Base-by-base conservation (phyloP, 2,113 vertebrate genomes). In the Vulpes vulpes region DNA sequence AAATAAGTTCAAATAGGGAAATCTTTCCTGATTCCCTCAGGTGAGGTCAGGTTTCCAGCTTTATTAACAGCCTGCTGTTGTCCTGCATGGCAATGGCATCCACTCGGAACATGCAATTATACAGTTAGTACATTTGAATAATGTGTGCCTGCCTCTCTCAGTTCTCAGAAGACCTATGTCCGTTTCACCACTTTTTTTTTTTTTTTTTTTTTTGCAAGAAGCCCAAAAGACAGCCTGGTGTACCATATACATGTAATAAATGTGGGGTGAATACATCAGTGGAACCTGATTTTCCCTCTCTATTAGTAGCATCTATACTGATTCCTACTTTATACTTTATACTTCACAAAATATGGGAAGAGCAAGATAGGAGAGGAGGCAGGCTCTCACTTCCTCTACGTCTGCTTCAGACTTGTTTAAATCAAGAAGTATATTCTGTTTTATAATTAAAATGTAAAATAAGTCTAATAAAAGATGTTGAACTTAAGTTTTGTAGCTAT, bases 361-460 rank as follows among this genome's bases (percentile, higher is more conserved):
- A 93, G 8, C 15, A 64, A 85, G 1, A 11, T 10, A 22, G 1
- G 16, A 80, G 38, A 86, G 49, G 60, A 80, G 14, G 43, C 62
- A 84, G 64, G n/a, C 11, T 89, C 3, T 69, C 3, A 85, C 73
- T 80, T 83, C n/a, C 43, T 27, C 19, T 19, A 17, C 51, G 11
- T 65, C n/a, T 80, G 15, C 11, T 87, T 62, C n/a, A 60, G 57
- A 90, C 10, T 78, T 74, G 67, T n/a, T 19, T 1, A 51, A 30
- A 38, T 38, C 8, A 78, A 32, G 25, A 85, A 74, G 43, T 92
- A n/a, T 23, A 57, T 65, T 79, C 3, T 35, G 49, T 60, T 78
- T 94, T 73, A 0, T n/a, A 84, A 89, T 78, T 73, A 88, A 57
- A 59, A 95, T 67, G 8, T 83, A 74, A 85, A 89, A 69, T 57